Percentiles rank a stretch among this genome's conserved stretches.
phyloP scores from a whole-genome alignment of 2,888 invertebrate genomes.

The Trissoscelio sp. region DNA sequence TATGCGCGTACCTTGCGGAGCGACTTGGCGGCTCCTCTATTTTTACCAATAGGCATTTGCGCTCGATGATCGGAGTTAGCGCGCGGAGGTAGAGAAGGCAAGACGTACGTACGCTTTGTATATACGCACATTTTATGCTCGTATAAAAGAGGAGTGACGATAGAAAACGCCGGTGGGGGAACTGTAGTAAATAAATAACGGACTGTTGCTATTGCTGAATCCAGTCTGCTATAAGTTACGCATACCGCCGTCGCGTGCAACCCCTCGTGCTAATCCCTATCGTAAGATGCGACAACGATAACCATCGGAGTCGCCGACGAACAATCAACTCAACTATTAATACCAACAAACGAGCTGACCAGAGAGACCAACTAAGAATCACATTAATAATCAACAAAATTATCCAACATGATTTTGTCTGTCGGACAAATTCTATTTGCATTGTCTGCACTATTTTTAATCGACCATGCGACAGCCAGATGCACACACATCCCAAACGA shows the following conservation, averaged over 20 bases:
- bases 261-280: constrained; percentile 33
- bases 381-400: not conserved
- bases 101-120: constrained; percentile 57
- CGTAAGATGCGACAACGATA: constrained; percentile 48
- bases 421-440: not conserved
- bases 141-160: constrained; percentile 71
- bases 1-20: constrained; percentile 64
- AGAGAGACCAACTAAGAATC: not conserved
- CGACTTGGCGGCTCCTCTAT: constrained; percentile 78
- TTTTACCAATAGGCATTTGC: constrained; percentile 79
- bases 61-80: constrained; percentile 75
- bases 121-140: constrained; percentile 62
- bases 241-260: constrained; percentile 51
- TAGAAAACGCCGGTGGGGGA: constrained; percentile 75
- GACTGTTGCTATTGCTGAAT: constrained; percentile 76
- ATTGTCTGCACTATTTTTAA: constrained; percentile 32
- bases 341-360: not conserved
- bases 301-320: not conserved
- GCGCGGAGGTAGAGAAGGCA: constrained; percentile 71
- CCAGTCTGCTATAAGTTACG: constrained; percentile 76
- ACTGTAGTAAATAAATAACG: constrained; percentile 81
- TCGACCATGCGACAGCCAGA: constrained; percentile 67
- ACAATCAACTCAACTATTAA: not conserved
- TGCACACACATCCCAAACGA: constrained; percentile 74
- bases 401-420: constrained; percentile 52